Base-by-base conservation (phyloP, 2,888 invertebrate genomes). In the Synanthedon vespiformis region DNA sequence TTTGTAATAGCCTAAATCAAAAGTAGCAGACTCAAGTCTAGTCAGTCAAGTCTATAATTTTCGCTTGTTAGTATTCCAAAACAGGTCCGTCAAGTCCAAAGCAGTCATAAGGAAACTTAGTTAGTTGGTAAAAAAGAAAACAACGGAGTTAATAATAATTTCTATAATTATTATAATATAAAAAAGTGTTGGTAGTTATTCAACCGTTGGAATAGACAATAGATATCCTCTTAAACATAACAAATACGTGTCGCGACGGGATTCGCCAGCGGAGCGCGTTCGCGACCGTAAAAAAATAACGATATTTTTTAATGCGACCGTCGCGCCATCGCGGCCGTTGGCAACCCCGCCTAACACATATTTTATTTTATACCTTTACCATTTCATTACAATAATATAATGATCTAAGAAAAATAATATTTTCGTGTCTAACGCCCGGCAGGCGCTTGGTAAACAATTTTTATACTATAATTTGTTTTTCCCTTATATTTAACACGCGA, bases 81-180 rank as follows among this genome's bases (percentile, higher is more conserved):
- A n/a, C n/a, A n/a, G n/a, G n/a, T n/a, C n/a, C n/a, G n/a, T n/a
- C n/a, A n/a, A n/a, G n/a, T n/a, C n/a, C n/a, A n/a, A n/a, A n/a
- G n/a, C n/a, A n/a, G n/a, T n/a, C n/a, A n/a, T n/a, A n/a, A n/a
- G n/a, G n/a, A n/a, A n/a, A n/a, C 8, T 34, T 34, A 34, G 2
- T 34, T 34, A 8, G 40, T 22, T 50, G 51, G 40, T 41, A 51
- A 40, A 49, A 72, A 73, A 61, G 51, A 56, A 74, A 80, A 81
- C n/a, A 4, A 6, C 74, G 61, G 71, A 56, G 70, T 88, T 88
- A 88, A 88, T 88, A 88, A 88, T 88, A 88, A 88, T 88, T 87
- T 88, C 88, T 88, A 88, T 88, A 88, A 88, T 88, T 88, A 88
- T 88, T 84, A 86, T 88, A 87, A 87, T 88, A 88, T 88, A 88